phyloP scores from a whole-genome alignment of 2,888 invertebrate genomes.

The Pterostichus niger region DNA sequence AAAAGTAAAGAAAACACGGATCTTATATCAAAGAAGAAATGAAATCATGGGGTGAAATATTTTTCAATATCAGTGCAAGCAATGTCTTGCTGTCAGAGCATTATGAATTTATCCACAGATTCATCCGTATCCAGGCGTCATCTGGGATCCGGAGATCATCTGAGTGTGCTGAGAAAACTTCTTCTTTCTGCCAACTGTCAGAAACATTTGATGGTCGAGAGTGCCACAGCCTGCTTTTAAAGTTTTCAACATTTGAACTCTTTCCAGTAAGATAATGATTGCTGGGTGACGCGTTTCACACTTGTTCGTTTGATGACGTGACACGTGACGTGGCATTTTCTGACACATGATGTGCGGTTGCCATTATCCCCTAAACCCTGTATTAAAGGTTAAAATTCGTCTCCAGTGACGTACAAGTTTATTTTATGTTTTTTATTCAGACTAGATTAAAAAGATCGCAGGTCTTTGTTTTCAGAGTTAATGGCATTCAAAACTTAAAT shows the following conservation, averaged over 20 bases:
- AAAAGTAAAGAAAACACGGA: conserved; percentile 2
- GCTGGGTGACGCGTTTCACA: too few relatives aligned
- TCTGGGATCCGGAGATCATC: too few relatives aligned
- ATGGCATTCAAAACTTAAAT: too few relatives aligned
- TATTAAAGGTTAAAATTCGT: not conserved
- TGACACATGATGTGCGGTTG: conserved; percentile 4
- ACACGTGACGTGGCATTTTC: not conserved
- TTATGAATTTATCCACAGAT: not conserved
- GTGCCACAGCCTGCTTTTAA: not conserved
- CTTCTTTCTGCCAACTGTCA: not conserved
- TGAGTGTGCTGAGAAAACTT: not conserved
- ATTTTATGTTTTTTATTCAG: too few relatives aligned
- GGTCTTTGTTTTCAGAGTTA: too few relatives aligned
- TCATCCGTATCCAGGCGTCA: not conserved
- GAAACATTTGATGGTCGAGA: not conserved
- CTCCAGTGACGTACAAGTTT: too few relatives aligned
- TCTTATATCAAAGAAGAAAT: not conserved
- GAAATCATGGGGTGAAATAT: not conserved
- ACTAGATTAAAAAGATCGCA: too few relatives aligned
- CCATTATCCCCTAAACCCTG: not conserved
- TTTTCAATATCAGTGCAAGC: not conserved
- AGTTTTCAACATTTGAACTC: not conserved
- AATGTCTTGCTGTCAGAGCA: not conserved
- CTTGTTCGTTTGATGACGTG: not conserved
- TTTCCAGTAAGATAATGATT: not conserved